Evolutionary conservation across 1,140 invertebrate species (phyloP).

Genomic region (Tribolium madens): DNA sequence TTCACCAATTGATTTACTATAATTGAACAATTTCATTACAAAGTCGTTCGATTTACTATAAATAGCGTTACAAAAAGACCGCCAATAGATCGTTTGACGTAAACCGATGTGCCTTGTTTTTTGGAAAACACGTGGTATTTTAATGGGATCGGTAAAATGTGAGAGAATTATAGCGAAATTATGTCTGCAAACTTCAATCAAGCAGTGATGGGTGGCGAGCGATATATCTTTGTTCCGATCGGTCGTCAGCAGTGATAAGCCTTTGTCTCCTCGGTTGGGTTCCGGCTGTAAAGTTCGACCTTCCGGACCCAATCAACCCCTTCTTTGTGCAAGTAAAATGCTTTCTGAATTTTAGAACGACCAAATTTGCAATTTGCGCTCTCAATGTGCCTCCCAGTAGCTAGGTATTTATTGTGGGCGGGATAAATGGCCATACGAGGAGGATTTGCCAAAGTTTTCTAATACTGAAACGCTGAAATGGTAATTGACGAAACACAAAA

Average conservation of each 20-base stretch:
- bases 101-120: not conserved
- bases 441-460: not conserved
- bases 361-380: constrained; percentile 37
- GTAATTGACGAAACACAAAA: too few species aligned
- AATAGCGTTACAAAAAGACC: not conserved
- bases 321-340: constrained; percentile 39
- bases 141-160: constrained; percentile 18
- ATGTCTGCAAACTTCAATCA: constrained; percentile 38
- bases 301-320: constrained; percentile 35
- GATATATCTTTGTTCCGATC: constrained; percentile 38
- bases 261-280: constrained; percentile 32
- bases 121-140: not conserved
- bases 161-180: constrained; percentile 31
- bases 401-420: not conserved
- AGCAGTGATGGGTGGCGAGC: constrained; percentile 16
- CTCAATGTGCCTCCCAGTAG: constrained; percentile 8
- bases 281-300: constrained; percentile 37
- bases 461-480: not conserved
- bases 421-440: not conserved
- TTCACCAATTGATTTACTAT: not conserved
- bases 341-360: constrained; percentile 37
- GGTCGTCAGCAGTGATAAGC: constrained; percentile 36
- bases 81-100: not conserved
- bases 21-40: not conserved
- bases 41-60: not conserved